Evolutionary conservation across 2,888 invertebrate genomes (phyloP), one percentile per base, ranked within the genome.

Genomic region (Lagria hirta): DNA sequence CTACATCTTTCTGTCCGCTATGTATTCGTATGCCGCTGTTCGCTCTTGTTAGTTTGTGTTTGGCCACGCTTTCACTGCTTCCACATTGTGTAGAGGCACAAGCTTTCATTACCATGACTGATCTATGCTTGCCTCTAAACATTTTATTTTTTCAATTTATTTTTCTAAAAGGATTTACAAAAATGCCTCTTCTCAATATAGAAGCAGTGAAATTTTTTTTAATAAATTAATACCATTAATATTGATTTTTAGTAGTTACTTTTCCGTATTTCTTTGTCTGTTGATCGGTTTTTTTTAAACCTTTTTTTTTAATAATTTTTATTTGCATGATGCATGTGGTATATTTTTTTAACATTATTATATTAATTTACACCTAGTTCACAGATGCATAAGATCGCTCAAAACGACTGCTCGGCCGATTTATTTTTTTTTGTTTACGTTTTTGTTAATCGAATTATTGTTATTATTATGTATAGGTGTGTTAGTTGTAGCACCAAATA

Each of bases 1-100:
- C 73, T 73, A 73, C 71, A 73, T 72, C 73, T 73, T 71, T 72
- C 73, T 73, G 72, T 73, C 70, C 70, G 71, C 72, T 73, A 69
- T 69, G 68, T 71, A 64, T 67, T 68, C 64, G 67, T 69, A 68
- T 70, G 68, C 62, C 63, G 68, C 68, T 68, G 65, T 62, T 65
- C 62, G 69, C 69, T 69, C 69, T 70, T 68, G 66, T 70, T 68
- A 58, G 65, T 65, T 71, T 69, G 65, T 71, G 69, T 70, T 68
- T 65, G 61, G 60, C 60, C 60, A 51, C 45, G 57, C 60, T 61
- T 60, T 52, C 57, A 62, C 66, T 68, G 68, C 63, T 66, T 67
- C 66, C 57, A 62, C 51, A 63, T 65, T 64, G 64, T 59, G 36
- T 51, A 53, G 51, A 53, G 56, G 56, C 54, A 54, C 56, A 35